Evolutionary conservation across 64 coral and sea anemone species (phyloP).

Genomic region (Acropora tenuis): DNA sequence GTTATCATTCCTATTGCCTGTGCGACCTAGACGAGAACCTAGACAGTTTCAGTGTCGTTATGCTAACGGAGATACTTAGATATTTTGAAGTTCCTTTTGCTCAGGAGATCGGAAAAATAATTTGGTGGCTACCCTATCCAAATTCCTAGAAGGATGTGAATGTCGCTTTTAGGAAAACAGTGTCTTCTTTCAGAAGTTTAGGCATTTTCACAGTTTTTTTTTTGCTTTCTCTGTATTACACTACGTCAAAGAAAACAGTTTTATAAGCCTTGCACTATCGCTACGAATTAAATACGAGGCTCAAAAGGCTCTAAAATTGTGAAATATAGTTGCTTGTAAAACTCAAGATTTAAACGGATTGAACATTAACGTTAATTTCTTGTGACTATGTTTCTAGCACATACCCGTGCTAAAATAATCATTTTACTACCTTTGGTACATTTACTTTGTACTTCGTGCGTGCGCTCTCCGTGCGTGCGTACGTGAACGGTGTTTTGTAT

Average conservation of each 20-base stretch:
- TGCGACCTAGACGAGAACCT: slow-evolving; percentile 59
- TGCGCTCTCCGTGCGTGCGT: background rate
- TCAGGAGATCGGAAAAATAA: slow-evolving; percentile 45
- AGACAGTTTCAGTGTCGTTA: slow-evolving; percentile 39
- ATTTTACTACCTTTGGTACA: too few species aligned
- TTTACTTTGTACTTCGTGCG: too few species aligned
- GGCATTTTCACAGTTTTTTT: too few species aligned
- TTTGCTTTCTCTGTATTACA: too few species aligned
- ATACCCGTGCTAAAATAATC: too few species aligned
- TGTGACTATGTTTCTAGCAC: too few species aligned
- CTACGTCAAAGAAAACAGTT: background rate
- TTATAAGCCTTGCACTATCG: background rate
- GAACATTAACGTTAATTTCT: too few species aligned
- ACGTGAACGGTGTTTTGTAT: background rate
- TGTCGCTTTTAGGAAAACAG: too few species aligned
- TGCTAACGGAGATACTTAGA: slow-evolving; percentile 70
- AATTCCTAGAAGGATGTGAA: slow-evolving; percentile 26
- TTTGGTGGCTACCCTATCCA: slow-evolving; percentile 47
- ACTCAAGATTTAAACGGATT: too few species aligned
- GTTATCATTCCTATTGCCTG: slow-evolving; percentile 59
- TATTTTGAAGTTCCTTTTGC: slow-evolving; percentile 62
- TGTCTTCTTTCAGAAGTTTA: too few species aligned
- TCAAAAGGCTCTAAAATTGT: too few species aligned
- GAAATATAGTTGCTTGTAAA: too few species aligned
- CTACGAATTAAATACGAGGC: background rate